Evolutionary conservation across 2,888 invertebrate genomes (phyloP), one percentile per base, ranked within the genome.

Genomic region (Synanthedon vespiformis): DNA sequence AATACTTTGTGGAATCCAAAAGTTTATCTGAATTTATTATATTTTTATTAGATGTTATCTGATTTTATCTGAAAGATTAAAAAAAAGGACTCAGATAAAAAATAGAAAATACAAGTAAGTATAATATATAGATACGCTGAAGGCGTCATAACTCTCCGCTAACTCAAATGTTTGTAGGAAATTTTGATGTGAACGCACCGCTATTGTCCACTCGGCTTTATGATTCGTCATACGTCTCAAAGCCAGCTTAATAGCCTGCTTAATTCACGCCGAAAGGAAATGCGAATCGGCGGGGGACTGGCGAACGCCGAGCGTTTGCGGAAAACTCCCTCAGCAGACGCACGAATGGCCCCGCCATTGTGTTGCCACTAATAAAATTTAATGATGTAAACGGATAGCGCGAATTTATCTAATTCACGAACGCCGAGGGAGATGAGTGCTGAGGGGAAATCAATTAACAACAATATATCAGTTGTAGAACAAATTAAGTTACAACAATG

Each of bases 361-460:
- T 84, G 70, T 77, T 76, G 74, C 74, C 74, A 76, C 80, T 84
- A 85, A 85, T 87, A 86, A 86, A 86, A 86, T 84, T 84, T 85
- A 85, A 86, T 86, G 84, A 82, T 84, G 84, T 86, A 86, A 87
- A 85, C 83, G 84, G 84, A 86, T 85, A 86, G 78, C 80, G 76
- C 74, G 77, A 82, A 84, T 84, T 80, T 80, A 83, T 84, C 77
- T 81, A 74, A 80, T 74, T 78, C 72, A 61, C 66, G 66, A 76
- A 62, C 65, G 71, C 66, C 68, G 66, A 61, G 78, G 74, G 77
- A 71, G 73, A 70, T 61, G 58, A 64, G 64, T 68, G 67, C 71
- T 74, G 77, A 77, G 80, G 83, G 82, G 77, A 78, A 82, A 81
- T 77, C 80, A 80, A 80, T 82, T 80, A 81, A 72, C 62, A 66